Base-by-base conservation (phyloP, 2,888 invertebrate genomes). In the Nomada flava region DNA sequence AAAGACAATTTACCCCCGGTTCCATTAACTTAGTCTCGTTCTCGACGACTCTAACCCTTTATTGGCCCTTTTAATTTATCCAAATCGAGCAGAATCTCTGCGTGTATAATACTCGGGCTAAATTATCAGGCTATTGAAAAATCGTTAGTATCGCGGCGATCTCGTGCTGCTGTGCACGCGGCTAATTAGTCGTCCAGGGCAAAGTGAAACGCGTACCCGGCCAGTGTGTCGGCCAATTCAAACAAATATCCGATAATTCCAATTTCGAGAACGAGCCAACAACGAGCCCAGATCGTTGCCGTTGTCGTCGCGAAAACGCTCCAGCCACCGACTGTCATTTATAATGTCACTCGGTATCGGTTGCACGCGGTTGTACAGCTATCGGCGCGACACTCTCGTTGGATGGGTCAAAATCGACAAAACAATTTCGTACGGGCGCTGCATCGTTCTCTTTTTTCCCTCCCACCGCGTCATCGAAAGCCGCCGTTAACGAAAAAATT, bases 71-170 rank as follows among this genome's bases (percentile, higher is more conserved):
- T 42, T 0, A 0, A n/a, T 20, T 20, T 42, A n/a, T 9, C 7
- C 44, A 36, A 36, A 36, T 36, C 36, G 36, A 7, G 1, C 36
- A 36, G 36, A 36, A 36, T 36, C 36, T 36, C 36, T 0, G 36
- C 36, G 1, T 7, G 7, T 36, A 36, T 7, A 36, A 36, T 36
- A 7, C 36, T 36, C 80, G 73, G 85, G 84, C 87, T 87, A 86
- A 82, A 89, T 87, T 90, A 90, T 89, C 90, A 89, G 90, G 86
- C 92, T 93, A 93, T 93, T 93, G 93, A 91, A 93, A 93, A 93
- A 93, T 93, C 93, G 92, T 93, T 93, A 89, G 87, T 92, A 92
- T 93, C 93, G 88, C 86, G 83, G 85, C 82, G 85, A 92, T 91
- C 91, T 73, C 57, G 57, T 57, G 23, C 29, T 78, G 57, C 26